Conservation (phyloP, 2,797 vertebrate species). For the Pangasius larnaudii region DNA sequence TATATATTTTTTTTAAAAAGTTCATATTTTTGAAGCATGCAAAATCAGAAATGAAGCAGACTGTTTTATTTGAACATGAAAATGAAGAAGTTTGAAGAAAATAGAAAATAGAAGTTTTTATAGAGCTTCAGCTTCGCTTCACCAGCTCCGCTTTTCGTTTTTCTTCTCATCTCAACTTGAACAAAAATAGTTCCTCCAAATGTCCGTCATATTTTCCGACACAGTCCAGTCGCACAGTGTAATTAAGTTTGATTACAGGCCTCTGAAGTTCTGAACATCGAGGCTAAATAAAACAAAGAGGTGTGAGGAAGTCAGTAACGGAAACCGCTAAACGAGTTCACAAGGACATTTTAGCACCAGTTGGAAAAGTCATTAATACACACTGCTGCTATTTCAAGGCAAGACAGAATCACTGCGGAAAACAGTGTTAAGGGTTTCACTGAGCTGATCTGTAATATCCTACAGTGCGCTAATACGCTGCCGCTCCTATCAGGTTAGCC, state of each 20-base stretch:
- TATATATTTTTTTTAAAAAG: too few species aligned
- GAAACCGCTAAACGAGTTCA: too few species aligned
- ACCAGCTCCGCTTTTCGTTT: background rate
- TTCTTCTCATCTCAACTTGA: background rate
- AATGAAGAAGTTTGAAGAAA: background rate
- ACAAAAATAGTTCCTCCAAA: background rate
- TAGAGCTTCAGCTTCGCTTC: background rate
- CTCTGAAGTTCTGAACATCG: background rate
- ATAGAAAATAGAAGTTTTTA: background rate
- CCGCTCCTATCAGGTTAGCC: background rate
- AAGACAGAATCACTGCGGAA: background rate
- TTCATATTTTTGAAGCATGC: background rate
- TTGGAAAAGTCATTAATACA: background rate
- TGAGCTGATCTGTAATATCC: background rate
- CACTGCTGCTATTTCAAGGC: background rate
- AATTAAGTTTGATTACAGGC: background rate
- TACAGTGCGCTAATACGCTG: background rate
- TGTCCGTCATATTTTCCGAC: background rate
- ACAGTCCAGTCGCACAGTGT: background rate
- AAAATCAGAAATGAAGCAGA: background rate
- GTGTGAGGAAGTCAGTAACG: background rate
- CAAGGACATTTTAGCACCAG: background rate
- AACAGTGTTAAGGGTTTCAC: too few species aligned
- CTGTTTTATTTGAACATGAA: constrained; percentile 3
- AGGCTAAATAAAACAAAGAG: background rate